Evolutionary conservation across 2,797 vertebrate genomes (phyloP).

Genomic region (Paratrypauchen microcephalus): DNA sequence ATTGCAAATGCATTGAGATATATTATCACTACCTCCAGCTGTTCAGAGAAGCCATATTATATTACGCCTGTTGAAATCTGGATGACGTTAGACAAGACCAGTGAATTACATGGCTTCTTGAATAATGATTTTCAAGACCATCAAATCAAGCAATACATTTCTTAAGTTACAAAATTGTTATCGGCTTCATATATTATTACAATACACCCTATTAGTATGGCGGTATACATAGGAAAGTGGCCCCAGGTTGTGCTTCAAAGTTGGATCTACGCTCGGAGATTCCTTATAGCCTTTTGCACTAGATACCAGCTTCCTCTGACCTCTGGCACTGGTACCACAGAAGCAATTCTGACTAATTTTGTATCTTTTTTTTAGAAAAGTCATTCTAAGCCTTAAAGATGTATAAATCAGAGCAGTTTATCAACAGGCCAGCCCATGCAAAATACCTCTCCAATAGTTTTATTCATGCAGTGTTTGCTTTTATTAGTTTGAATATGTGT

Average conservation of each 20-base stretch:
- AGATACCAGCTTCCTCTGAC: conserved; percentile 5
- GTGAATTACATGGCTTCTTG: conserved; percentile 13
- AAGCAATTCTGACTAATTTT: not conserved
- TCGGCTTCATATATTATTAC: conserved; percentile 15
- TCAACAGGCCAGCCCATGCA: not conserved
- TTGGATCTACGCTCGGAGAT: not conserved
- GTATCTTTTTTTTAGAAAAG: not conserved
- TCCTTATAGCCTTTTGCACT: not conserved
- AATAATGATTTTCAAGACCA: conserved; percentile 28
- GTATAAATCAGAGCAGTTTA: not conserved
- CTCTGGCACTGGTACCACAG: not conserved
- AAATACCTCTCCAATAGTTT: not conserved
- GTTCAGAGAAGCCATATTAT: conserved; percentile 53
- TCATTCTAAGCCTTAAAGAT: not conserved
- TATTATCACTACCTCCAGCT: conserved; percentile 54
- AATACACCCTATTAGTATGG: conserved; percentile 7
- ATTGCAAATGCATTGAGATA: conserved; percentile 26
- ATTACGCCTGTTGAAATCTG: conserved; percentile 51
- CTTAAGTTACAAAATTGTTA: conserved; percentile 33
- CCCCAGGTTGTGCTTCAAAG: not conserved
- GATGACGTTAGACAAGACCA: conserved; percentile 41
- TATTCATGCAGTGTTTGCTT: not conserved
- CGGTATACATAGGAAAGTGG: conserved; percentile 10
- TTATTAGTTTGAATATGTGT: not conserved
- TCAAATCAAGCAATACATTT: conserved; percentile 1